A percentile compares a stretch with the other conserved stretches of the same genome.
These are phyloP conservation scores for Rhegmatorhina hoffmannsi DNA, from an alignment of 2,113 vertebrate species.

Conservation along the genomic window DNA sequence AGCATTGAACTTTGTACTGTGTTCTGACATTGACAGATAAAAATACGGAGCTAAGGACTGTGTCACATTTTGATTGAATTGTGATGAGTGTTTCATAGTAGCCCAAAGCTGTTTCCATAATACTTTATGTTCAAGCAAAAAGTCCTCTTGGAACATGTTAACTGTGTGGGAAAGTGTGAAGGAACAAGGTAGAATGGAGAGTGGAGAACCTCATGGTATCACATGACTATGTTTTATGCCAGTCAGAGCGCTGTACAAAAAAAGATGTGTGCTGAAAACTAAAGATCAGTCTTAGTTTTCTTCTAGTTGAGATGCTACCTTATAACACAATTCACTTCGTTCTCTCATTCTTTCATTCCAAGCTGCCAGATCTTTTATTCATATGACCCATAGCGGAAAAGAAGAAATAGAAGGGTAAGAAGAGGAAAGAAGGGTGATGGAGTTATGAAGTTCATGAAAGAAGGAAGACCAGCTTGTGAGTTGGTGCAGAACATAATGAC, in stretches of 20 bases:
- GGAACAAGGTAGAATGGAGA: neutral
- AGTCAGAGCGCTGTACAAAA: neutral
- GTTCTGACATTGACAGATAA: neutral
- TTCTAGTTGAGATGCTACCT: neutral
- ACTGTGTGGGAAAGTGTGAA: neutral
- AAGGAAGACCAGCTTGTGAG: neutral
- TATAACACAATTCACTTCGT: neutral
- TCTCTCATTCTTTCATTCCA: neutral
- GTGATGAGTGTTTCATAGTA: neutral
- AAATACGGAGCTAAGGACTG: neutral
- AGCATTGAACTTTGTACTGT: neutral
- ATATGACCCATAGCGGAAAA: rapidly evolving
- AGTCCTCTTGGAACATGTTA: neutral
- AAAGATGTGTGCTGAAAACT: neutral
- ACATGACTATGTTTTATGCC: neutral
- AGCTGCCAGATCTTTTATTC: neutral
- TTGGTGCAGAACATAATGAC: neutral
- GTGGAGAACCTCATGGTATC: neutral
- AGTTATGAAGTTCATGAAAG: neutral
- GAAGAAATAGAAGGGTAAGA: neutral
- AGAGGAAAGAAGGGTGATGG: neutral
- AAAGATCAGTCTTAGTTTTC: neutral
- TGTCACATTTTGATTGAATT: neutral
- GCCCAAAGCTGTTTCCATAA: neutral
- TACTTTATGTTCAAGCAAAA: neutral